These are phyloP conservation scores for Sinohyriopsis cumingii DNA, from an alignment of 2,888 invertebrate genomes.

Conservation along the genomic window DNA sequence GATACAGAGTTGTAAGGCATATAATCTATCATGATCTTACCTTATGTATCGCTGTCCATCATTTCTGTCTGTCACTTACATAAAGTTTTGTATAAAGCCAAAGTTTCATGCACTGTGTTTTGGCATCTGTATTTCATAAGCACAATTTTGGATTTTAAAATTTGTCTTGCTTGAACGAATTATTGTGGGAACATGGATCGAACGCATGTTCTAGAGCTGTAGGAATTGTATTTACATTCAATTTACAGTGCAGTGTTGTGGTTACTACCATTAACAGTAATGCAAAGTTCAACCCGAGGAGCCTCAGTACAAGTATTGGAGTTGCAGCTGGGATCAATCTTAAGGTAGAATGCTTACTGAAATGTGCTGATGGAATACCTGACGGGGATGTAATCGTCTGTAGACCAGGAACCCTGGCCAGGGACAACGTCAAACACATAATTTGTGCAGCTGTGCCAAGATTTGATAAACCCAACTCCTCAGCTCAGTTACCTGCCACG, in stretches of 20 bases:
- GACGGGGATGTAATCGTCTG: conserved; percentile 48
- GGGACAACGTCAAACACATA: conserved; percentile 18
- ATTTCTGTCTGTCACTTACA: too few relatives aligned
- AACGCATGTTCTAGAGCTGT: too few relatives aligned
- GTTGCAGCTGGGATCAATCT: conserved; percentile 47
- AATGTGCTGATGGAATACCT: conserved; percentile 46
- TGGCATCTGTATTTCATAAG: too few relatives aligned
- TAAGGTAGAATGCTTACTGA: conserved; percentile 43
- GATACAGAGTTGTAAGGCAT: too few relatives aligned
- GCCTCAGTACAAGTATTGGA: conserved; percentile 45
- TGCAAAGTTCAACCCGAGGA: conserved; percentile 48
- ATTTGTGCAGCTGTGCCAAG: conserved; percentile 35
- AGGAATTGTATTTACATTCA: neutral
- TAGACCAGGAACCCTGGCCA: conserved; percentile 34
- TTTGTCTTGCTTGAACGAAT: too few relatives aligned
- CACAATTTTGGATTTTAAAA: too few relatives aligned
- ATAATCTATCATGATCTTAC: too few relatives aligned
- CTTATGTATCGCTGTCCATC: too few relatives aligned
- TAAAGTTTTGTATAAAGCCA: too few relatives aligned
- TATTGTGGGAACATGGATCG: too few relatives aligned
- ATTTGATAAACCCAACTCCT: conserved; percentile 23
- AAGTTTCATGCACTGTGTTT: too few relatives aligned
- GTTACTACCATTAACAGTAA: conserved; percentile 49
- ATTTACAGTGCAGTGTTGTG: conserved; percentile 56
- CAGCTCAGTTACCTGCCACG: neutral